Evolutionary conservation across 2,113 vertebrate genomes (phyloP), one percentile per base, ranked within the genome.

Genomic region (Vidua chalybeata): DNA sequence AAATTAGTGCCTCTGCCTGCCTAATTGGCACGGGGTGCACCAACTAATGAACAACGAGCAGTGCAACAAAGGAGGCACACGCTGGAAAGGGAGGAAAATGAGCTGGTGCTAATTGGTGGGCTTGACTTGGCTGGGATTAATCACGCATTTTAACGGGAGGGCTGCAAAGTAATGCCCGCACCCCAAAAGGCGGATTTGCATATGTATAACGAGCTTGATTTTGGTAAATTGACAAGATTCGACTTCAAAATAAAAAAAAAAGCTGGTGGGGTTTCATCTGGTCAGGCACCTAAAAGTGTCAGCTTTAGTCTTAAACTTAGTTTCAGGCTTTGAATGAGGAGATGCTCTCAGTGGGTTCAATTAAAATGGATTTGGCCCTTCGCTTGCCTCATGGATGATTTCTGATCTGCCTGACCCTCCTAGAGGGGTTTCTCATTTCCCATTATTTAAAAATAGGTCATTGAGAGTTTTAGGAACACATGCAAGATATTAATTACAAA

Each of bases 361-460:
- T 51, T 66, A 64, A 87, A 69, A 87, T 23, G 26, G 17, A 46
- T 95, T 83, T 79, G 84, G 81, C 84, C 91, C 81, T 33, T 54
- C 37, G 2, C 49, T 69, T 14, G 17, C 55, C 75, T 81, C n/a
- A 2, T 6, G 18, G 9, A 6, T 6, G 49, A 87, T 80, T 94
- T 52, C 87, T 96, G 82, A 79, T 24, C 81, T 30, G 28, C 19
- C 9, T 91, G 82, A 85, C 87, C 85, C 90, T 88, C 90, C 87
- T 67, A 1, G 67, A 91, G 59, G 85, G 48, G 66, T 54, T 83
- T 67, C 37, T 52, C 15, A 9, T 78, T 83, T 55, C 30, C 69
- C 61, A 85, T 67, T 67, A 51, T 45, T 95, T 91, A 86, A 93
- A 95, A 94, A 71, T 80, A 87, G 87, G 84, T 93, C 63, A 74